Base-by-base conservation (phyloP, 2,888 invertebrate species). In the Aleiodes leptofemur region DNA sequence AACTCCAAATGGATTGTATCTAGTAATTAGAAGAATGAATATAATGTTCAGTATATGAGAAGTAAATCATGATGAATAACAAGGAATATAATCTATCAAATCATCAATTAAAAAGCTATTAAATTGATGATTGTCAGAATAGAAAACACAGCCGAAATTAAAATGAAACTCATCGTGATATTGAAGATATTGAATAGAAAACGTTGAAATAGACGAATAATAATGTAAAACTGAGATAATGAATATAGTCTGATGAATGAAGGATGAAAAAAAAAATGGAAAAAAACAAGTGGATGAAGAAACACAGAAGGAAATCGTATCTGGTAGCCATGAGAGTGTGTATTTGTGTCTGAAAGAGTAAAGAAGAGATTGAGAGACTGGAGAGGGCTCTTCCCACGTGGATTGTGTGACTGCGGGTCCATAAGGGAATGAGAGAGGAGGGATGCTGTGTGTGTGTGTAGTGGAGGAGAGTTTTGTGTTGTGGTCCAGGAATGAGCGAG, bases 401-500 rank as follows among this genome's bases (percentile, higher is more conserved):
- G 88, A 88, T 88, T 87, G 84, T 84, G 82, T 89, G 83, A 86
- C 88, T 87, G 86, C 86, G 87, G 88, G 88, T 82, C 75, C 73
- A 69, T 56, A 73, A 66, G 72, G 38, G 77, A 71, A 72, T 50
- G 75, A 72, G 74, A 56, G 73, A 71, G 53, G 73, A 71, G 53
- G 73, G 66, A 71, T 61, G 66, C 56, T 70, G 72, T 6, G 34
- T 34, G 34, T 6, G 34, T 4, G 6, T 6, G 34, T 34, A 34
- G 0, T 34, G 34, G 34, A 34, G 34, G 34, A 23, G 23, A 23
- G 23, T 23, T 23, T 23, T 23, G 23, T 23, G 23, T 23, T 73
- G 48, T 74, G 48, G 51, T 66, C 66, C 71, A 80, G 69, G 73
- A 48, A 72, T 73, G 75, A 70, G 73, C 77, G 75, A 48, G 53